Evolutionary conservation across 2,888 invertebrate species (phyloP).

Genomic region (Oligia fasciuncula): DNA sequence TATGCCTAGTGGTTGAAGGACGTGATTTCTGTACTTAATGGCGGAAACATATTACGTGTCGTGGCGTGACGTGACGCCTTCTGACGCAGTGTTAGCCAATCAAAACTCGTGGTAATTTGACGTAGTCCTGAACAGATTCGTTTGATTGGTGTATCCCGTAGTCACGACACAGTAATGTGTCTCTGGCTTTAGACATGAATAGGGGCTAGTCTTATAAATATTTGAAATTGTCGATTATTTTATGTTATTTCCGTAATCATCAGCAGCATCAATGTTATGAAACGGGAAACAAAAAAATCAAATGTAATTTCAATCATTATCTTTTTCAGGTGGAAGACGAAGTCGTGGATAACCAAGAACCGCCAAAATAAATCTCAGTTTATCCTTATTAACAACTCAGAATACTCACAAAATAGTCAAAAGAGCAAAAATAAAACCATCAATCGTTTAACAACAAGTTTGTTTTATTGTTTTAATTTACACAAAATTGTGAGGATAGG

Average conservation of each 20-base stretch:
- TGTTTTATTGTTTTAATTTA: constrained; percentile 43
- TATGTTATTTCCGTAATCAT: neutral
- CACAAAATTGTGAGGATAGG: constrained; percentile 36
- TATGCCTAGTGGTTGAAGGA: too few relatives aligned
- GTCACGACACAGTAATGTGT: too few relatives aligned
- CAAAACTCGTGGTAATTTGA: too few relatives aligned
- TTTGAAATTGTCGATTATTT: neutral
- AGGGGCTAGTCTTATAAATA: too few relatives aligned
- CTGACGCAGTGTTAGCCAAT: too few relatives aligned
- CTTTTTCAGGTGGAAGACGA: constrained; percentile 84
- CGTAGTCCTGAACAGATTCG: too few relatives aligned
- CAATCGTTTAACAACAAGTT: neutral
- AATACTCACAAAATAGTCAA: constrained; percentile 54
- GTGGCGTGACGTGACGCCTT: too few relatives aligned
- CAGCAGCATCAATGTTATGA: neutral
- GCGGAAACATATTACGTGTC: too few relatives aligned
- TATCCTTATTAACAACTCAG: constrained; percentile 5
- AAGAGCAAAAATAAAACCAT: constrained; percentile 32
- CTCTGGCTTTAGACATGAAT: too few relatives aligned
- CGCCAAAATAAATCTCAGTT: constrained; percentile 70
- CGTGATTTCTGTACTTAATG: too few relatives aligned
- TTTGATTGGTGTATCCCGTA: too few relatives aligned
- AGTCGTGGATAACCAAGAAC: constrained; percentile 72
- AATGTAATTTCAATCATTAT: constrained; percentile 1
- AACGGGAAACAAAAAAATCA: neutral